Base-by-base conservation (phyloP, 2,888 invertebrate genomes). In the Pristionchus arcanus region DNA sequence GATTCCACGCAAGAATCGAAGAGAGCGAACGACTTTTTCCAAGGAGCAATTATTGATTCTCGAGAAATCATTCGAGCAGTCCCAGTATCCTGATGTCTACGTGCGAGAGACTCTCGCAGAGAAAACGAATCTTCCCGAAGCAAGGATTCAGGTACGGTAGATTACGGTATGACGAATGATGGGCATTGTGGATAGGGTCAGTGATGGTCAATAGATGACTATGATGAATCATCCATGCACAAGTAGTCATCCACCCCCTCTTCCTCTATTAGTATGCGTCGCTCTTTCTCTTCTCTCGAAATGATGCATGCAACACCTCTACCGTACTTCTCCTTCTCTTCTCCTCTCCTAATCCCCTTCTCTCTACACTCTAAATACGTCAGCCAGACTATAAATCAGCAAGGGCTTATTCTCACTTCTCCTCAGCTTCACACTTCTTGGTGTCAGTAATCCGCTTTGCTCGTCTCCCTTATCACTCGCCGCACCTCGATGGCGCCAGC, bases 21-120 rank as follows among this genome's bases (percentile, higher is more conserved):
- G 89, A 31, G 89, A 89, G 66, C 13, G 89, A 1, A 89, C 89
- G 28, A 89, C 89, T 19, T 89, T 81, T 19, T 63, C 89, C 3
- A 59, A 83, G 49, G 89, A 83, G 31, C 89, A 89, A 83, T 31
- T 83, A 42, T 15, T 31, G 19, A 83, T 83, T 66, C 83, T 89
- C n/a, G 89, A 89, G 49, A 83, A 42, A 11, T 34, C 81, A 16
- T 89, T 89, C 66, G 81, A 89, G n/a, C 81, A 81, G n/a, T 37
- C 89, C 15, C 89, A 81, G 66, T 89, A 89, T n/a, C 89, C 81
- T 15, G 89, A 89, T 63, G 89, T 89, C 15, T 89, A 89, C 53
- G 63, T 83, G 63, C 59, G 89, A n/a, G 81, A 89, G 34, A 16
- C 28, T n/a, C 53, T 89, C 4, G 89, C 89, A 28, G 89, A 83